These are phyloP conservation scores for Neodiprion pinetum DNA, from an alignment of 1,140 invertebrate species.

Conservation along the genomic window DNA sequence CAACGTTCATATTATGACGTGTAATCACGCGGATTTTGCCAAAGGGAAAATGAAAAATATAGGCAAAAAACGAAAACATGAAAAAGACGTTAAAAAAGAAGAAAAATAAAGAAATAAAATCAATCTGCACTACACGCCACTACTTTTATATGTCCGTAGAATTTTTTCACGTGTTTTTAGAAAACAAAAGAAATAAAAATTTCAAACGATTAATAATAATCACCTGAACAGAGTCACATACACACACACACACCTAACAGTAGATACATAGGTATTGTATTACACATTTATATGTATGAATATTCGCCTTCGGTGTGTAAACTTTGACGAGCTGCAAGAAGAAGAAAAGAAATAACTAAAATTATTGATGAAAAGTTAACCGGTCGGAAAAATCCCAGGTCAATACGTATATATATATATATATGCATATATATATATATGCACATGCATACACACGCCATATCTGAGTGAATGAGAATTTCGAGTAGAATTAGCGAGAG, in stretches of 20 bases:
- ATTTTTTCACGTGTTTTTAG: constrained; percentile 28
- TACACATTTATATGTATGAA: not conserved
- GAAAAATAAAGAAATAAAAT: not conserved
- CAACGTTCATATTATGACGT: not conserved
- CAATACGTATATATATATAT: constrained; percentile 39
- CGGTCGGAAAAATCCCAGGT: constrained; percentile 41
- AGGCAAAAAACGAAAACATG: too few species aligned
- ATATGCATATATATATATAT: not conserved
- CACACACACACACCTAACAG: too few species aligned
- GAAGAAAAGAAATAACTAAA: not conserved
- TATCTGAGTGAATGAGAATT: constrained; percentile 35
- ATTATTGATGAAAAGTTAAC: constrained; percentile 7
- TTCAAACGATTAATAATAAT: constrained; percentile 9
- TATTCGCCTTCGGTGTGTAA: not conserved
- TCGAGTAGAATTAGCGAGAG: constrained; percentile 10
- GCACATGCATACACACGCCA: constrained; percentile 26
- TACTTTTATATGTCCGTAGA: constrained; percentile 31
- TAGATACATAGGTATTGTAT: not conserved
- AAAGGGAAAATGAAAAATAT: not conserved
- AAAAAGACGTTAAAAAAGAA: too few species aligned
- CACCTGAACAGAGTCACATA: not conserved
- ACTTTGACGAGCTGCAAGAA: not conserved
- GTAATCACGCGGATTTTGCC: not conserved
- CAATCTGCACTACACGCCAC: constrained; percentile 10
- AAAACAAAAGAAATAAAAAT: constrained; percentile 4